These are phyloP conservation scores for Drosophila acutilabella DNA, from an alignment of 2,888 invertebrate species.

Conservation along the genomic window DNA sequence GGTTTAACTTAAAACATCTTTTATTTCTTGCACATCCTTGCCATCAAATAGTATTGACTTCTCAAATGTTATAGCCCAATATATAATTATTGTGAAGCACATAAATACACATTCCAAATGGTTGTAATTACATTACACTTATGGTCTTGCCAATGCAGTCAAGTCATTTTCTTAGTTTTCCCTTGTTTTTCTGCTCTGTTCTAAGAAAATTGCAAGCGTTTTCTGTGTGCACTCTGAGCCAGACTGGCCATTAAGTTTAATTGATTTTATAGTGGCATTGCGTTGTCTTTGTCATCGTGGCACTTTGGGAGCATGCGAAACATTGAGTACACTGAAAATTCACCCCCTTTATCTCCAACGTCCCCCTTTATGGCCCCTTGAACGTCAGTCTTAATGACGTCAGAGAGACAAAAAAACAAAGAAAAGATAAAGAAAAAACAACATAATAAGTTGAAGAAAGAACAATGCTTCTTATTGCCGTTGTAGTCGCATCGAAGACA, in stretches of 20 bases:
- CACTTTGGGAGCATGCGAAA: conserved; percentile 19
- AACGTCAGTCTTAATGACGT: conserved; percentile 26
- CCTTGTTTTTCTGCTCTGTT: not conserved
- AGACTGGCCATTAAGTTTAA: conserved; percentile 63
- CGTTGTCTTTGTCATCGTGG: conserved; percentile 40
- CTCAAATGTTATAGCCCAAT: conserved; percentile 12
- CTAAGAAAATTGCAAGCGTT: conserved; percentile 39
- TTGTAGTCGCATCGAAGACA: conserved; percentile 35
- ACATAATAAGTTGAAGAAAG: conserved; percentile 16
- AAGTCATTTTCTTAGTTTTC: conserved; percentile 8
- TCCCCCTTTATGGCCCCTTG: not conserved
- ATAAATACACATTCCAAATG: conserved; percentile 18
- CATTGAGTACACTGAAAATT: conserved; percentile 24
- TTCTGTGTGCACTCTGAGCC: conserved; percentile 30
- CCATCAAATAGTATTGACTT: not conserved
- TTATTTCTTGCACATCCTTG: not conserved
- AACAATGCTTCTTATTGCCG: conserved; percentile 13
- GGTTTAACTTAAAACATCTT: not conserved
- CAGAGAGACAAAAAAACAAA: conserved; percentile 22
- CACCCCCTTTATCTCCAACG: conserved; percentile 2
- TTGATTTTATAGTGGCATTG: conserved; percentile 60
- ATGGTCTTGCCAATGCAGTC: conserved; percentile 17
- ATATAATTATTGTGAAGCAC: conserved; percentile 32
- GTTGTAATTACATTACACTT: conserved; percentile 30
- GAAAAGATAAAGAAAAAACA: conserved; percentile 7